phyloP scores from a whole-genome alignment of 1,140 invertebrate genomes.

The Anastrepha ludens region DNA sequence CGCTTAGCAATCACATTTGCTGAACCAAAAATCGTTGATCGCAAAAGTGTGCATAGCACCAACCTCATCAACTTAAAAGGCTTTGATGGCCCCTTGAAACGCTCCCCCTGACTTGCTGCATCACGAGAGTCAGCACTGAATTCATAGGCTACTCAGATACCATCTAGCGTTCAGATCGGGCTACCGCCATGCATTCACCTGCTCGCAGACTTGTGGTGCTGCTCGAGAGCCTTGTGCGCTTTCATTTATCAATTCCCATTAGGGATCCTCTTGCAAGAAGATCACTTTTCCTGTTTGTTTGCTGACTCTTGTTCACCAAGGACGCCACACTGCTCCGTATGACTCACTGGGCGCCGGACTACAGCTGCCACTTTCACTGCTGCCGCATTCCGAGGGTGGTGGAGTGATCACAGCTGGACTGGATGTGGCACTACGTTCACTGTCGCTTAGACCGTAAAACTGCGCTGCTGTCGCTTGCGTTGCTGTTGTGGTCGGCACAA shows the following conservation, averaged over 20 bases:
- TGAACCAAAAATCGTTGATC: no score
- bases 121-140: no score
- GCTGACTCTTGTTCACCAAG: constrained; percentile 63
- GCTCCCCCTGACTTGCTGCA: no score
- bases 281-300: neutral
- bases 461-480: neutral
- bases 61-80: no score
- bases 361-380: constrained; percentile 69
- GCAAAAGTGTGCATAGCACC: no score
- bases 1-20: no score
- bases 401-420: constrained; percentile 65
- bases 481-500: neutral
- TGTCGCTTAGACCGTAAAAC: neutral
- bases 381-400: constrained; percentile 72
- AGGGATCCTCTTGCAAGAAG: neutral
- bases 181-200: no score
- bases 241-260: constrained; percentile 34
- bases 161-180: neutral
- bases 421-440: constrained; percentile 52
- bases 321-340: constrained; percentile 68
- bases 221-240: neutral
- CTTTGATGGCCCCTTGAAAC: no score
- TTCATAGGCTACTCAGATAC: neutral
- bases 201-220: neutral
- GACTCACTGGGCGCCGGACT: constrained; percentile 72